Percentiles rank a stretch among this genome's conserved stretches.
phyloP scores from a whole-genome alignment of 2,113 vertebrate genomes.

The Pleuronectes platessa region DNA sequence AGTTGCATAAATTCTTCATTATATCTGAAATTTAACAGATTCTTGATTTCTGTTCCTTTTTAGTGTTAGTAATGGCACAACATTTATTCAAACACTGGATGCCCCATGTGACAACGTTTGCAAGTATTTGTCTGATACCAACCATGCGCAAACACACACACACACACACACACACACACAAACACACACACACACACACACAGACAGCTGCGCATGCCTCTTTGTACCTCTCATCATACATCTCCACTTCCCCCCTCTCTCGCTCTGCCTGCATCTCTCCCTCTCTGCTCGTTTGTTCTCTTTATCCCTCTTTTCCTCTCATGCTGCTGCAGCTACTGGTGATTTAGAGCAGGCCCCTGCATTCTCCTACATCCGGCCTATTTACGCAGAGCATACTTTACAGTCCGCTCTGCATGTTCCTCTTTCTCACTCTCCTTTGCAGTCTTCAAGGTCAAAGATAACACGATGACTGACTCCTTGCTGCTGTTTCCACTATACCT shows the following conservation, averaged over 20 bases:
- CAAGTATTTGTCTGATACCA: background rate
- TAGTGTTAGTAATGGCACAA: background rate
- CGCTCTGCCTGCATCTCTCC: background rate
- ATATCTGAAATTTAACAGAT: background rate
- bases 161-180: background rate
- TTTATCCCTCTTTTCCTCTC: background rate
- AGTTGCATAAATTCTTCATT: background rate
- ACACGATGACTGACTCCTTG: slow-evolving; percentile 44
- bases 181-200: slow-evolving; percentile 13
- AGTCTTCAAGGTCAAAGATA: slow-evolving; percentile 39
- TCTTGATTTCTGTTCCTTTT: background rate
- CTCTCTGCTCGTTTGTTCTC: slow-evolving; percentile 24
- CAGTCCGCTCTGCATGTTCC: background rate
- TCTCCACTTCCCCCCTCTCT: no score
- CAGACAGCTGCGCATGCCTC: slow-evolving; percentile 29
- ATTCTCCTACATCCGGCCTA: slow-evolving; percentile 11
- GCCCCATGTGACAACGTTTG: background rate
- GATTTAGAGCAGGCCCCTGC: slow-evolving; percentile 50
- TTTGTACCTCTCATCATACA: no score
- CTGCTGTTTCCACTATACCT: slow-evolving; percentile 20
- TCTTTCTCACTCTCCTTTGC: background rate
- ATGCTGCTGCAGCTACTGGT: slow-evolving; percentile 43
- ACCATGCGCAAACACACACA: slow-evolving; percentile 18
- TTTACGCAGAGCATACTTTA: slow-evolving; percentile 8
- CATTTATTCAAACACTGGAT: background rate